Base-by-base conservation (phyloP, 2,797 vertebrate species). In the Micropoecilia bifurca region DNA sequence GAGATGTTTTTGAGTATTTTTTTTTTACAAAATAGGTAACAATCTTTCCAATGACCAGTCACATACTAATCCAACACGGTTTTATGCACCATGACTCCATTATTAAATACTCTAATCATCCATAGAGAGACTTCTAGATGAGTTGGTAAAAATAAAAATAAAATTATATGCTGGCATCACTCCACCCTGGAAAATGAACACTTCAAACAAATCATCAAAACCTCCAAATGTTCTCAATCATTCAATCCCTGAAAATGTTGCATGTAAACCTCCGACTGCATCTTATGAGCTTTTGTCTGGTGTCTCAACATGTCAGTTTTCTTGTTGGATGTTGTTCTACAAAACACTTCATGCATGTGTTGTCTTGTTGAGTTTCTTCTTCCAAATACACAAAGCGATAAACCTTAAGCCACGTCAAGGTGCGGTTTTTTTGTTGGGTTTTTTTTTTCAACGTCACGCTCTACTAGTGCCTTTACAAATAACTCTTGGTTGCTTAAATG, bases 371-470 rank as follows among this genome's bases (percentile, higher is more conserved):
- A 45, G 41, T 43, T n/a, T 39, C 50, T 41, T 57, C 25, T 39
- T 39, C 66, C 13, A 45, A 71, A 43, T 43, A 28, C 55, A 59
- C n/a, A 74, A 74, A n/a, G 41, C 48, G 43, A 80, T 69, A 20
- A 25, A 68, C 71, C 13, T 9, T 57, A 68, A 55, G 48, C 73
- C 43, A n/a, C n/a, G n/a, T 14, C 14, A 75, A 75, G 78, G 63
- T 71, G 73, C 14, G 73, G 63, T 69, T 68, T 76, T 47, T 28
- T 53, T 53, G 2, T 22, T 22, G 8, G 25, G 2, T 50, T 53
- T 25, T 45, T 45, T 45, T 25, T 25, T 48, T 9, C 22, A 25
- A 39, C 9, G 55, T 57, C 30, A 57, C 57, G 63, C 63, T 68
- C 48, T 30, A 53, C 28, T 55, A 69, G 48, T 69, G 41, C 61